A percentile compares a stretch with the other conserved stretches of the same genome.
Conservation (phyloP, 2,113 vertebrate genomes). For the Illadopsis cleaveri region DNA sequence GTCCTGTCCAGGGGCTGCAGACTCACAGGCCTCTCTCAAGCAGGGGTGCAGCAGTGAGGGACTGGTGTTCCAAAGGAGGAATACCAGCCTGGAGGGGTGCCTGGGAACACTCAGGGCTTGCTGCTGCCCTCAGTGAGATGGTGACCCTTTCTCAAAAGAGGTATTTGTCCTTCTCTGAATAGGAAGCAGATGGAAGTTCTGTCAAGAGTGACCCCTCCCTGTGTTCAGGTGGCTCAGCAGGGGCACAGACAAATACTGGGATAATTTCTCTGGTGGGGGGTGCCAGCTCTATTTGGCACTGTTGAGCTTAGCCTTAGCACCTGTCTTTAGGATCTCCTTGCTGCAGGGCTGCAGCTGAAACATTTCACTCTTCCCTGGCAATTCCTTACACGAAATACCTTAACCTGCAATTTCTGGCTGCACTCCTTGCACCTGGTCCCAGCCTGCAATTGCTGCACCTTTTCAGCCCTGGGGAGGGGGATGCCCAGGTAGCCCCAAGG, state of each 20-base stretch:
- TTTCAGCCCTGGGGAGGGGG: background rate
- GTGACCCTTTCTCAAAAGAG: background rate
- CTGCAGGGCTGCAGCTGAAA: background rate
- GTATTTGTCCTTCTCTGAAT: background rate
- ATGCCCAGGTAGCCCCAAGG: background rate
- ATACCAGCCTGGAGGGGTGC: background rate
- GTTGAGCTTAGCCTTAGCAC: rapidly evolving
- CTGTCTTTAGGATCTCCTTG: background rate
- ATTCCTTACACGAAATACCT: rapidly evolving
- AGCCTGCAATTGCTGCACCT: background rate
- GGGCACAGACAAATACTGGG: background rate
- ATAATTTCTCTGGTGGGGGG: background rate
- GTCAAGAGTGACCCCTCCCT: background rate
- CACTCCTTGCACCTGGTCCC: background rate
- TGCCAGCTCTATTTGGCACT: background rate
- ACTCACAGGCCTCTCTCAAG: background rate
- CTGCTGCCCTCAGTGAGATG: background rate
- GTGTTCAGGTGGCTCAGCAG: background rate
- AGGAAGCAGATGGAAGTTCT: background rate
- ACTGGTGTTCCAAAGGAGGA: no score
- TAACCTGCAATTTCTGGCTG: background rate
- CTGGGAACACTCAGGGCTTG: background rate
- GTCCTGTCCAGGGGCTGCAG: background rate
- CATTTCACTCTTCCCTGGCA: background rate
- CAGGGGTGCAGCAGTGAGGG: background rate